Percentiles rank a stretch among this genome's conserved stretches.
Conservation (phyloP, 2,113 vertebrate genomes). For the Pelvicachromis taeniatus region DNA sequence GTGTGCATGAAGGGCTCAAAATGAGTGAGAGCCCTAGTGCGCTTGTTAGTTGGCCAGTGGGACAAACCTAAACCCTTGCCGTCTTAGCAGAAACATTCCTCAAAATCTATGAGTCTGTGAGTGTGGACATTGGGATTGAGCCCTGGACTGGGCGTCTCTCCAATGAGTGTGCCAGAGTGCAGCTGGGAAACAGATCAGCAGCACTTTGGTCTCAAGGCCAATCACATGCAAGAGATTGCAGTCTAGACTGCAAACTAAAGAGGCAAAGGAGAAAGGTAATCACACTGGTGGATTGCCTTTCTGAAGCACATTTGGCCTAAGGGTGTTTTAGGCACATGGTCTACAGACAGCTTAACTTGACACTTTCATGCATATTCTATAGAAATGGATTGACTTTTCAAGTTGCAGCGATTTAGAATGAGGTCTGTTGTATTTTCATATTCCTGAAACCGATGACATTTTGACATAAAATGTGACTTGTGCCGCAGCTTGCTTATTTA, state of each 20-base stretch:
- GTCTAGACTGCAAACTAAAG: background rate
- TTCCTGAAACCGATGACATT: background rate
- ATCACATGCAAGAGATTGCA: background rate
- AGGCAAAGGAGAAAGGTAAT: background rate
- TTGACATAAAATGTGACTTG: background rate
- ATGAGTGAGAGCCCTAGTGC: background rate
- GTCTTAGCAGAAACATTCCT: background rate
- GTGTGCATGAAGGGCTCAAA: background rate
- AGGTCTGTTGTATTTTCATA: background rate
- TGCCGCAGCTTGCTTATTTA: background rate
- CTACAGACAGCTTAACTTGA: background rate
- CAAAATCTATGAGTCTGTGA: background rate
- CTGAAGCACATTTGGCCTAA: background rate
- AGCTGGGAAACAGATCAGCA: background rate
- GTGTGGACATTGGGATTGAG: background rate
- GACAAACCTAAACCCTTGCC: background rate
- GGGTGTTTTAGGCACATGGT: background rate
- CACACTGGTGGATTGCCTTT: background rate
- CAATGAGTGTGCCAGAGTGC: background rate
- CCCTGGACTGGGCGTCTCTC: background rate
- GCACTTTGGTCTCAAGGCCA: background rate
- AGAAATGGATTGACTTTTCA: background rate
- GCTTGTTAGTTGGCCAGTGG: background rate
- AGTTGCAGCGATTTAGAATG: background rate
- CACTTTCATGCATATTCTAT: background rate